Evolutionary conservation across 1,140 invertebrate genomes (phyloP).

Genomic region (Mizuhopecten yessoensis): DNA sequence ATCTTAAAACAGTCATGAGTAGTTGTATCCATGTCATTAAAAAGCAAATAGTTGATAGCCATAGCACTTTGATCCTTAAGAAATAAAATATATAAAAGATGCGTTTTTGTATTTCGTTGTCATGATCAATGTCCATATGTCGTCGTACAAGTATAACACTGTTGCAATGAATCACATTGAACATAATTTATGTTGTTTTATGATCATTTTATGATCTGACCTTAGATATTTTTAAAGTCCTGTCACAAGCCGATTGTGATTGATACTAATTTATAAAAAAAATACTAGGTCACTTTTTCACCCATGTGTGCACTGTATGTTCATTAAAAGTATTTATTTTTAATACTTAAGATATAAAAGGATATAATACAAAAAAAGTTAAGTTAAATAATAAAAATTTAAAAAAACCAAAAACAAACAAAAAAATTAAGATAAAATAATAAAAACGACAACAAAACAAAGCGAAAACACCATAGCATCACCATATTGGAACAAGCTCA

Average conservation of each 20-base stretch:
- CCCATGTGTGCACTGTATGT: too few species aligned
- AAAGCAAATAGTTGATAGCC: background rate
- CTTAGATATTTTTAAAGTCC: background rate
- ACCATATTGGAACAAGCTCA: too few species aligned
- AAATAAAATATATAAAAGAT: background rate
- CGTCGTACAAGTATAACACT: too few species aligned
- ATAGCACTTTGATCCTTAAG: background rate
- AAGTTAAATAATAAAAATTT: too few species aligned
- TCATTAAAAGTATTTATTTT: too few species aligned
- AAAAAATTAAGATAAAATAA: too few species aligned
- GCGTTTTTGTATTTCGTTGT: background rate
- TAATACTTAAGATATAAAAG: too few species aligned
- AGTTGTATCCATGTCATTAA: background rate
- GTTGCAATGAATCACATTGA: background rate
- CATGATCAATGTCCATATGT: background rate
- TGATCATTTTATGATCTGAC: background rate
- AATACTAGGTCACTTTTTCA: too few species aligned
- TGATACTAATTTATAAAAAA: background rate
- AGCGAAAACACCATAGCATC: too few species aligned
- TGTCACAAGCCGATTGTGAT: background rate
- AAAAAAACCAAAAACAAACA: too few species aligned
- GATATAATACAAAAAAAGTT: too few species aligned
- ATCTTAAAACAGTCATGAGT: background rate
- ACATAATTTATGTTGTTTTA: background rate
- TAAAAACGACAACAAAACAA: too few species aligned